Conservation (phyloP, 2,888 invertebrate genomes). For the Ernsta delagoae region DNA sequence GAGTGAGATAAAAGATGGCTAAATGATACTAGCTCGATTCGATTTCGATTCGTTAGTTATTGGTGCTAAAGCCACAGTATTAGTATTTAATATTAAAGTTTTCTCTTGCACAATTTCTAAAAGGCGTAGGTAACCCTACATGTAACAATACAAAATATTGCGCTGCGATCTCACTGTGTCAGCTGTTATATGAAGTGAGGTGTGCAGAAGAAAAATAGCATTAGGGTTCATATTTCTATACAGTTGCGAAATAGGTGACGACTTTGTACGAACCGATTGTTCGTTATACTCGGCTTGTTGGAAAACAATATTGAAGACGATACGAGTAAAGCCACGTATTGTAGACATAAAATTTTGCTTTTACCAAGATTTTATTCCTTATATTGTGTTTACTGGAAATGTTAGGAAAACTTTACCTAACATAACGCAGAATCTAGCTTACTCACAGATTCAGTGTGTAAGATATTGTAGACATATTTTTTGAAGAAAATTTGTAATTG, state of each 20-base stretch:
- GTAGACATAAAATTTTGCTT: constrained; percentile 7
- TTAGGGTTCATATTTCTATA: constrained; percentile 19
- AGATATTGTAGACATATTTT: neutral
- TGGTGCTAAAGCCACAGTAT: no score
- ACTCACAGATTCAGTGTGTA: neutral
- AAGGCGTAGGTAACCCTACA: no score
- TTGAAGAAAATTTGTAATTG: neutral
- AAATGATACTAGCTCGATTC: no score
- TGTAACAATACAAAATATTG: neutral
- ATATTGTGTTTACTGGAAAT: neutral
- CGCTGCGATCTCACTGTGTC: neutral
- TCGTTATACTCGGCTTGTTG: constrained; percentile 20
- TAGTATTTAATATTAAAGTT: no score
- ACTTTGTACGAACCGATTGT: constrained; percentile 21
- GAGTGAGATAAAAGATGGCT: no score
- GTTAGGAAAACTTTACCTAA: neutral
- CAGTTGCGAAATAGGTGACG: constrained; percentile 21
- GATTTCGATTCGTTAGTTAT: no score
- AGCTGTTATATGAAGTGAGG: constrained; percentile 10
- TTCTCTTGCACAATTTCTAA: no score
- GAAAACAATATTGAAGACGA: constrained; percentile 27
- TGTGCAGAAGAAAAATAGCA: constrained; percentile 11
- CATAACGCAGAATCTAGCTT: neutral
- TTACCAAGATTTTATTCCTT: constrained; percentile 3
- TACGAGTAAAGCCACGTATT: constrained; percentile 13